Percentiles rank a stretch among this genome's conserved stretches.
Evolutionary conservation across 2,888 invertebrate genomes (phyloP).

Genomic region (Malthinus seriepunctatus): DNA sequence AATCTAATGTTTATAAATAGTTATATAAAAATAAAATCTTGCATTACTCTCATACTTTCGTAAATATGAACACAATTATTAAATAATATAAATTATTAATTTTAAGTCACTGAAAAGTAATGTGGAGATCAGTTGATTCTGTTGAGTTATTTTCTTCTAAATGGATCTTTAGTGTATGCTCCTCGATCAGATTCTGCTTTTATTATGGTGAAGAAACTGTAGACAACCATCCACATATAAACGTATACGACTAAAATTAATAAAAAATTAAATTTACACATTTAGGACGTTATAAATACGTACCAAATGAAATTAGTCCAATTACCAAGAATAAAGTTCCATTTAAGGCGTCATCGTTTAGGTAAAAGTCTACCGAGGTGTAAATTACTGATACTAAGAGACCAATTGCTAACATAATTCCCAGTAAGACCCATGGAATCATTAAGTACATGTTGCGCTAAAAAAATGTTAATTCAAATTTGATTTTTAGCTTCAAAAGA

Average conservation of each 20-base stretch:
- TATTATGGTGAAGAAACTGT: conserved; percentile 77
- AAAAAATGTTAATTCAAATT: conserved; percentile 35
- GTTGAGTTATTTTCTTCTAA: conserved; percentile 52
- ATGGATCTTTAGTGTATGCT: conserved; percentile 75
- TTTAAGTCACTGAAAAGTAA: not conserved
- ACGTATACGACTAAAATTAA: conserved; percentile 66
- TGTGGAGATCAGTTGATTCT: conserved; percentile 4
- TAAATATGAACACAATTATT: not conserved
- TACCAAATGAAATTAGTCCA: conserved; percentile 66
- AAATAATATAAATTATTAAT: not conserved
- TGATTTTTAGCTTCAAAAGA: not conserved
- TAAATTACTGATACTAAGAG: conserved; percentile 78
- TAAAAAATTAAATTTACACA: too few relatives aligned
- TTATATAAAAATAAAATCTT: conserved; percentile 1
- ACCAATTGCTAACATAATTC: conserved; percentile 77
- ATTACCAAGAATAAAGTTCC: conserved; percentile 65
- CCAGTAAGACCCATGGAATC: conserved; percentile 84
- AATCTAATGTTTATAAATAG: not conserved
- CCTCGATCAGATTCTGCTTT: conserved; percentile 72
- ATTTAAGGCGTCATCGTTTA: conserved; percentile 60
- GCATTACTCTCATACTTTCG: not conserved
- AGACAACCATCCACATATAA: conserved; percentile 83
- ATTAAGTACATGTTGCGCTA: conserved; percentile 81
- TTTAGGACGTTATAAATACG: conserved; percentile 48
- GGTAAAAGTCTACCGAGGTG: conserved; percentile 74